Conservation (phyloP, 2,888 invertebrate genomes). For the Caenorhabditis zanzibari region DNA sequence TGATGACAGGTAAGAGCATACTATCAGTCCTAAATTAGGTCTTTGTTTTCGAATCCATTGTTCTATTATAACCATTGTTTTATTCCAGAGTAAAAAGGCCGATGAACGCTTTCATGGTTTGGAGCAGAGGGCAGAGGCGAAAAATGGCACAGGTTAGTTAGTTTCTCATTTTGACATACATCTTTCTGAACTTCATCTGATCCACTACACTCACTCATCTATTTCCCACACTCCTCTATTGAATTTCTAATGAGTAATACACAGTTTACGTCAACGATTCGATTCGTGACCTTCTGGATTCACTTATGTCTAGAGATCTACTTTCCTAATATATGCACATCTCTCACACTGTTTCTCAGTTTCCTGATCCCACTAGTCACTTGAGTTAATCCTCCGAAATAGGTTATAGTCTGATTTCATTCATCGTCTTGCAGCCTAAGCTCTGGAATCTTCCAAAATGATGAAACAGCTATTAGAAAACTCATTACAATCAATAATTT, state of each 20-base stretch:
- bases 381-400: constrained; percentile 49
- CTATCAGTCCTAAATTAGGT: neutral
- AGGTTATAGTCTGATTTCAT: constrained; percentile 31
- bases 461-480: neutral
- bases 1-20: constrained; percentile 73
- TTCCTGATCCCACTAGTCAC: constrained; percentile 35
- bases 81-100: constrained; percentile 81
- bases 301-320: constrained; percentile 60
- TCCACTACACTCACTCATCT: constrained; percentile 58
- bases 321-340: constrained; percentile 57
- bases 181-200: neutral
- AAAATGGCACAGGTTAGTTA: constrained; percentile 82
- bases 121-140: constrained; percentile 82
- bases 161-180: constrained; percentile 1
- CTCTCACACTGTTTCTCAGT: constrained; percentile 32
- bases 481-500: neutral
- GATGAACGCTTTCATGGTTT: constrained; percentile 83
- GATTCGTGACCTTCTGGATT: constrained; percentile 64
- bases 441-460: neutral
- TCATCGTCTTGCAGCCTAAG: neutral
- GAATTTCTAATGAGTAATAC: constrained; percentile 57
- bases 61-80: constrained; percentile 14
- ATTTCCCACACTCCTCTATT: constrained; percentile 57
- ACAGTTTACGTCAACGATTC: constrained; percentile 63
- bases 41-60: constrained; percentile 8